These are phyloP conservation scores for Gnathonemus longibarbis DNA, from an alignment of 2,113 vertebrate genomes.

Conservation along the genomic window DNA sequence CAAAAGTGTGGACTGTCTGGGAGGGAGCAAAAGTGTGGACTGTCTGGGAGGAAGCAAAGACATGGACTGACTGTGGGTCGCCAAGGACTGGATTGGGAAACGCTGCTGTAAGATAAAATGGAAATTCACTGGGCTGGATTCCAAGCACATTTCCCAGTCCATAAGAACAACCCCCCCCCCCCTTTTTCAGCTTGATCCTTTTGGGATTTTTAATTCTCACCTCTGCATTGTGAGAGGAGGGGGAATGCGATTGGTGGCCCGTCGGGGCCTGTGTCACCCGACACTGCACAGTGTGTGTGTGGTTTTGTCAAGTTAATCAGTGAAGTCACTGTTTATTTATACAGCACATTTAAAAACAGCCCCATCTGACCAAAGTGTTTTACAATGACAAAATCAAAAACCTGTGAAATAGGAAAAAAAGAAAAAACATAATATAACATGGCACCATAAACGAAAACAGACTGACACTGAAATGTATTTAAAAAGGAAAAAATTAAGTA, in stretches of 20 bases:
- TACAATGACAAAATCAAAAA: background rate
- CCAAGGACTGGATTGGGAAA: background rate
- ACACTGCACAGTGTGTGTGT: background rate
- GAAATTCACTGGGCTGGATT: background rate
- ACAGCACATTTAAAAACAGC: background rate
- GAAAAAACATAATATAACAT: background rate
- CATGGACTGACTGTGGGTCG: background rate
- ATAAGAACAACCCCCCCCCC: background rate
- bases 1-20: no score
- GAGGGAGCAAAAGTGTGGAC: no score
- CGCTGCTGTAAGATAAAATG: background rate
- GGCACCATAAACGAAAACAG: background rate
- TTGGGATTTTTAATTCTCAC: background rate
- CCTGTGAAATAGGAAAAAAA: background rate
- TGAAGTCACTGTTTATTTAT: background rate
- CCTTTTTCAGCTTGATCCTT: background rate
- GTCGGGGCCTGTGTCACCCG: background rate
- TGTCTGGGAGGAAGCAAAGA: no score
- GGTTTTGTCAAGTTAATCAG: background rate
- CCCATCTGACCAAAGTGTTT: background rate
- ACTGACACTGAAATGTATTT: background rate
- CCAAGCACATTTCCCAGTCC: background rate
- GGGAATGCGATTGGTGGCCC: no score
- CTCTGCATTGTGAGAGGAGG: background rate
- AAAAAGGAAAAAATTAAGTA: background rate